Percentiles rank a stretch among this genome's conserved stretches.
Conservation (phyloP, 23 tunicate genomes). For the Botrylloides violaceus region DNA sequence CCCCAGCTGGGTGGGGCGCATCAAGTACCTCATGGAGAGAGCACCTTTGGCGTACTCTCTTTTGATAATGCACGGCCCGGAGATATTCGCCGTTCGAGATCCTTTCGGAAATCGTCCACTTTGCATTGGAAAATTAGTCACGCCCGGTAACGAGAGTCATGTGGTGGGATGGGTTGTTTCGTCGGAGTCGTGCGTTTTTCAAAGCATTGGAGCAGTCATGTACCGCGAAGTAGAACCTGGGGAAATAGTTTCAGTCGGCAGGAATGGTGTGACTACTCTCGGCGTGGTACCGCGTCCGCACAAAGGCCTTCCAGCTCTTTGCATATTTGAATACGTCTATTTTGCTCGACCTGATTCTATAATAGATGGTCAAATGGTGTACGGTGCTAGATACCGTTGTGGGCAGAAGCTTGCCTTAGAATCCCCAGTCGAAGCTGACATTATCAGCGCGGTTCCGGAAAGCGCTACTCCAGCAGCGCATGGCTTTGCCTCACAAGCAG, state of each 20-base stretch:
- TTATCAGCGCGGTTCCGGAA: conserved; percentile 80
- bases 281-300: conserved; percentile 35
- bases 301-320: conserved; percentile 46
- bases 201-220: conserved; percentile 50
- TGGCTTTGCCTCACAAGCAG: conserved; percentile 42
- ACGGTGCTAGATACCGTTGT: conserved; percentile 43
- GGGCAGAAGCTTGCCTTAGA: conserved; percentile 57
- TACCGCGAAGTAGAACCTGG: conserved; percentile 68
- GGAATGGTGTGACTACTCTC: conserved; percentile 35
- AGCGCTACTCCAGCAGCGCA: conserved; percentile 91
- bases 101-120: conserved; percentile 84
- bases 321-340: conserved; percentile 81
- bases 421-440: conserved; percentile 72
- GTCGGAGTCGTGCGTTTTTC: conserved; percentile 86
- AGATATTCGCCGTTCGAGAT: conserved; percentile 64
- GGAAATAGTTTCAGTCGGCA: conserved; percentile 34
- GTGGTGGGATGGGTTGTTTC: conserved; percentile 57
- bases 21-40: conserved; percentile 43
- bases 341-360: conserved; percentile 74
- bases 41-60: conserved; percentile 65
- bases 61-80: conserved; percentile 45
- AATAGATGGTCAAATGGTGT: conserved; percentile 66
- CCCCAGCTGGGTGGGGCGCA: conserved; percentile 43
- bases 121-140: conserved; percentile 42
- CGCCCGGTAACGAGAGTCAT: background rate